A percentile compares a stretch with the other conserved stretches of the same genome.
phyloP scores from a whole-genome alignment of 1,140 invertebrate species.

The Drosophila aff. region DNA sequence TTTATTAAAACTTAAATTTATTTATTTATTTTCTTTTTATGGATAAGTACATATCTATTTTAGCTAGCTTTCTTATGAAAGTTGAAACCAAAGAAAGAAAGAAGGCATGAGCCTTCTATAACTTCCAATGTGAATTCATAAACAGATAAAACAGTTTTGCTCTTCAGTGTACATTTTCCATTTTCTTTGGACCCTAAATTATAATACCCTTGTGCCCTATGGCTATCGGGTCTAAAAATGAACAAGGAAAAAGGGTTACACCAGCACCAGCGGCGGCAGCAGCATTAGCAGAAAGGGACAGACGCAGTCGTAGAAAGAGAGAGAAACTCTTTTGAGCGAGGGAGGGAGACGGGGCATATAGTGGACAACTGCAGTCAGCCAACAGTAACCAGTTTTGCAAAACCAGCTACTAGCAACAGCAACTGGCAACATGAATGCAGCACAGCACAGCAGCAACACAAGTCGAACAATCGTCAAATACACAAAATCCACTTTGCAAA shows the following conservation, averaged over 20 bases:
- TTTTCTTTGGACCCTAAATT: background rate
- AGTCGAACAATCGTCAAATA: constrained; percentile 81
- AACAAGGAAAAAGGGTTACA: constrained; percentile 52
- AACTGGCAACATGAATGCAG: constrained; percentile 18
- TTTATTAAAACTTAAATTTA: no score
- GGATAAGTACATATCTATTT: no score
- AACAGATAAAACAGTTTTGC: background rate
- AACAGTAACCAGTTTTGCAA: constrained; percentile 74
- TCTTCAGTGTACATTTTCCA: background rate
- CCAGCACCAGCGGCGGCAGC: constrained; percentile 7
- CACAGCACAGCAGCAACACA: constrained; percentile 34
- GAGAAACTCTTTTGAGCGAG: background rate
- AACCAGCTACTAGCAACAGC: constrained; percentile 34
- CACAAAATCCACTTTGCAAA: constrained; percentile 81
- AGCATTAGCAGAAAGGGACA: constrained; percentile 14
- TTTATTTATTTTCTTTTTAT: no score
- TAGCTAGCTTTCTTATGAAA: no score
- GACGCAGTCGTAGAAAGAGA: background rate
- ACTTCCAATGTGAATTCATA: no score
- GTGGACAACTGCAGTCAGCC: constrained; percentile 41
- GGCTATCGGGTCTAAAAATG: background rate
- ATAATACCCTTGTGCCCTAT: background rate
- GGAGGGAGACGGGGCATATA: background rate
- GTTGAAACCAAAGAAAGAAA: no score
- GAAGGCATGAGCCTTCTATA: no score